Evolutionary conservation across 2,113 vertebrate genomes (phyloP), one percentile per base, ranked within the genome.

Genomic region (Haplochromis burtoni): DNA sequence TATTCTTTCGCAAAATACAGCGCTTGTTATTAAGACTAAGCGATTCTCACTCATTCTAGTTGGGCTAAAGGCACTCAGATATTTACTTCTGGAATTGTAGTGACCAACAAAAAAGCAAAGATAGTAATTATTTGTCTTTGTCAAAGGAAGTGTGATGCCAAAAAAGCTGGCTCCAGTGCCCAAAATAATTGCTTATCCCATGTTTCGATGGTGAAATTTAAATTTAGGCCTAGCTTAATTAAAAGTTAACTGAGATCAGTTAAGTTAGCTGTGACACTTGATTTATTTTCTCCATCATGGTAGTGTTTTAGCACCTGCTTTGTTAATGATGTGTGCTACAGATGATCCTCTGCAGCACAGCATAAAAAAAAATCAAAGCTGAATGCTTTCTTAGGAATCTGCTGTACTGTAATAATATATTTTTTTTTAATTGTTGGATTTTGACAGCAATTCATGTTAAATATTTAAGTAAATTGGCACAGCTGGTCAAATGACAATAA

Each of bases 351-450:
- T 71, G 63, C 35, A 6, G n/a, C 8, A 42, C 35, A 42, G n/a
- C 35, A 42, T 61, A 24, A 40, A 71, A 66, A 66, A 14, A 40
- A 42, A 42, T 42, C 12, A 9, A 42, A 71, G 7, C 66, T 24
- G 8, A 71, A 14, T 13, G 63, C 63, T 40, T 68, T 68, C 33
- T 42, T 71, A 24, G 66, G 1, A 71, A 71, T 42, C 13, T 42
- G 17, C 31, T n/a, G 38, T 42, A 0, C 38, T 26, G 38, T 73
- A 24, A 24, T 42, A 42, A 14, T 24, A 1, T 35, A n/a, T 0
- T 24, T 0, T 29, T 16, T 33, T 42, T 71, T 4, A 9, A 40
- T 33, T 63, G 59, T 33, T 63, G 59, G 59, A 63, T 63, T 63
- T 63, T 71, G n/a, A 71, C 66, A 71, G 2, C 66, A 7, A 19